Evolutionary conservation across 2,888 invertebrate genomes (phyloP).

Genomic region (Hydroisotoma schaefferi): DNA sequence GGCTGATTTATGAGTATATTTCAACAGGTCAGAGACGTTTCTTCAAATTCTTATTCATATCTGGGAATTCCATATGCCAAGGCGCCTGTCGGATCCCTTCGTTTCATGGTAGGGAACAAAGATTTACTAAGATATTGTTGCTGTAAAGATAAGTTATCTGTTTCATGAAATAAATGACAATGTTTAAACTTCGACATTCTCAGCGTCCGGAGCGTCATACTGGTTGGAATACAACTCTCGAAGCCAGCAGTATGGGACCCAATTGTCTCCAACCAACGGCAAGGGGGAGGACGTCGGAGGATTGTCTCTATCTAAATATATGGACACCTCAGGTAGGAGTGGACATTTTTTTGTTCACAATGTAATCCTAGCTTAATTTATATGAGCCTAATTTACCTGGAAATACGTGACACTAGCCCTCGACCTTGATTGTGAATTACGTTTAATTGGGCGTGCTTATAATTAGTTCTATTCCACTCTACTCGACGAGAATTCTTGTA

Average conservation of each 20-base stretch:
- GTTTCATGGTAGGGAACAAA: slow-evolving; percentile 36
- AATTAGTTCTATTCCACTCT: too few species aligned
- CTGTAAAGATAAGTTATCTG: not conserved
- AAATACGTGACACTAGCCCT: too few species aligned
- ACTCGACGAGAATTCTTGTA: too few species aligned
- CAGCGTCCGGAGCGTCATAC: slow-evolving; percentile 67
- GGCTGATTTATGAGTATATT: too few species aligned
- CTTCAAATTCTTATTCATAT: slow-evolving; percentile 42
- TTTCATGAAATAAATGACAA: not conserved
- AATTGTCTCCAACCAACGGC: slow-evolving; percentile 62
- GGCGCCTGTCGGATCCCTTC: slow-evolving; percentile 39
- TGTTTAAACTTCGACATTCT: slow-evolving; percentile 1
- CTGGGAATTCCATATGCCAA: slow-evolving; percentile 47
- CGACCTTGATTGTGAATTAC: too few species aligned
- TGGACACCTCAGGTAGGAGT: slow-evolving; percentile 81
- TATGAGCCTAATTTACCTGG: too few species aligned
- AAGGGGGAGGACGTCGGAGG: slow-evolving; percentile 60
- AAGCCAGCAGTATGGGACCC: slow-evolving; percentile 67
- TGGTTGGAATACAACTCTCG: slow-evolving; percentile 69
- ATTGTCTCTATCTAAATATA: slow-evolving; percentile 85
- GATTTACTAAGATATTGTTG: not conserved
- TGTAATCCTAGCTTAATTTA: too few species aligned
- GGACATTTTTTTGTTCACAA: too few species aligned
- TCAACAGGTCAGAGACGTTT: slow-evolving; percentile 36
- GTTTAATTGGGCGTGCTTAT: too few species aligned